Conservation (phyloP, 2,888 invertebrate species). For the Cryptus armator region DNA sequence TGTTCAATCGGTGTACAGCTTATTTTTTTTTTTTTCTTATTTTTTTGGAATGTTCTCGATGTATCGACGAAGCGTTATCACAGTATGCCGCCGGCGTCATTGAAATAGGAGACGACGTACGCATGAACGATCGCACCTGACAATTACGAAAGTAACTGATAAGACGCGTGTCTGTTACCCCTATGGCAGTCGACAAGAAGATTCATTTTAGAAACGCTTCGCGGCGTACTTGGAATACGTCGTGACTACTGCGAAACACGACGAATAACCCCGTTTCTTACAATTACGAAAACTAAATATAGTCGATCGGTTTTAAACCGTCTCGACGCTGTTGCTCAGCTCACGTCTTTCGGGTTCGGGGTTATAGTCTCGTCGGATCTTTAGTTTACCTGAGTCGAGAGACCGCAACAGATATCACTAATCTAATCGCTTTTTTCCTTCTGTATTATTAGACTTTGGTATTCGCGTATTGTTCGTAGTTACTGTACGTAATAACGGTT, state of each 20-base stretch:
- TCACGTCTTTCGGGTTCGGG: neutral
- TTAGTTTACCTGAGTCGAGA: constrained; percentile 11
- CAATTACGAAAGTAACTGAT: constrained; percentile 32
- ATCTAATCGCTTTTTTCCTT: neutral
- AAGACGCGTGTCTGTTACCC: neutral
- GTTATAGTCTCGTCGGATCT: constrained; percentile 52
- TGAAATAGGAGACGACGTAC: neutral
- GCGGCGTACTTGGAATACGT: constrained; percentile 13
- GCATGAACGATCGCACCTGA: constrained; percentile 10
- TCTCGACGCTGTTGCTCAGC: constrained; percentile 5
- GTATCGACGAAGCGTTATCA: constrained; percentile 25
- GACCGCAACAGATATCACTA: neutral
- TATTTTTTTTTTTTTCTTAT: constrained; percentile 24
- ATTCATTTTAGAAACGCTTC: constrained; percentile 1
- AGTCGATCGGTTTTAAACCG: constrained; percentile 41
- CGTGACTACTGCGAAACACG: constrained; percentile 4
- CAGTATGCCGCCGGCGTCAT: constrained; percentile 1
- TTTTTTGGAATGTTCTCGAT: constrained; percentile 5
- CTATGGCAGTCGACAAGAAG: neutral
- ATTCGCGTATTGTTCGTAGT: too few relatives aligned
- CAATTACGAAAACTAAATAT: constrained; percentile 59
- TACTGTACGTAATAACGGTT: too few relatives aligned
- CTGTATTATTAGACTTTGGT: neutral
- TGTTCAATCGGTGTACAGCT: constrained; percentile 42
- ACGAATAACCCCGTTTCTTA: constrained; percentile 61